phyloP scores from a whole-genome alignment of 2,113 vertebrate species.

The Colius striatus region DNA sequence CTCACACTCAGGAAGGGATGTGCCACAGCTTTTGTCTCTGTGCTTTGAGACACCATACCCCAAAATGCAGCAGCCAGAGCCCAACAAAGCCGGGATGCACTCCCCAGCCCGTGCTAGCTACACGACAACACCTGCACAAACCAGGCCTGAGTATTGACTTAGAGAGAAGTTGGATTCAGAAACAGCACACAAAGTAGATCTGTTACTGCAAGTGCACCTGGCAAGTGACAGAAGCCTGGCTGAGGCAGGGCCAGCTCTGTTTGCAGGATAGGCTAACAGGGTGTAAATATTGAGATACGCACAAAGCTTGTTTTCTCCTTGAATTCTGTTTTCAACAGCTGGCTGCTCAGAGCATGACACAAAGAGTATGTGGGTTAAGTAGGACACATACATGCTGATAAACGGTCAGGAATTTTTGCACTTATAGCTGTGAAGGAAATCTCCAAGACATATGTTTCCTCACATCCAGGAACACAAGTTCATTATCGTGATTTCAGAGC shows the following conservation, averaged over 20 bases:
- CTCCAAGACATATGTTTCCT: not conserved
- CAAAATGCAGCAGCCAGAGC: not conserved
- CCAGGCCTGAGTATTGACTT: not conserved
- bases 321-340: not conserved
- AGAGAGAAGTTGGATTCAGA: not conserved
- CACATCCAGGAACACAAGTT: not conserved
- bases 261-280: not conserved
- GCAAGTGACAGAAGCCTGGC: not conserved
- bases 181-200: not conserved
- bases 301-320: not conserved
- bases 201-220: not conserved
- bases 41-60: not conserved
- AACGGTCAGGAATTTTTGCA: not conserved
- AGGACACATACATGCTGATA: accelerated
- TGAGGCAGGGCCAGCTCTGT: not conserved
- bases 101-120: accelerated
- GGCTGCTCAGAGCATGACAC: accelerated
- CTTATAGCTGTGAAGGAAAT: not conserved
- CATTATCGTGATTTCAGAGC: not conserved
- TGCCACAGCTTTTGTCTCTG: not conserved
- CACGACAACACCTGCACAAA: not conserved
- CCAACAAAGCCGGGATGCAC: no score
- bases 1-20: accelerated
- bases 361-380: not conserved
- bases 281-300: not conserved